phyloP scores from a whole-genome alignment of 2,113 vertebrate species.

The Ancistrus triradiatus region DNA sequence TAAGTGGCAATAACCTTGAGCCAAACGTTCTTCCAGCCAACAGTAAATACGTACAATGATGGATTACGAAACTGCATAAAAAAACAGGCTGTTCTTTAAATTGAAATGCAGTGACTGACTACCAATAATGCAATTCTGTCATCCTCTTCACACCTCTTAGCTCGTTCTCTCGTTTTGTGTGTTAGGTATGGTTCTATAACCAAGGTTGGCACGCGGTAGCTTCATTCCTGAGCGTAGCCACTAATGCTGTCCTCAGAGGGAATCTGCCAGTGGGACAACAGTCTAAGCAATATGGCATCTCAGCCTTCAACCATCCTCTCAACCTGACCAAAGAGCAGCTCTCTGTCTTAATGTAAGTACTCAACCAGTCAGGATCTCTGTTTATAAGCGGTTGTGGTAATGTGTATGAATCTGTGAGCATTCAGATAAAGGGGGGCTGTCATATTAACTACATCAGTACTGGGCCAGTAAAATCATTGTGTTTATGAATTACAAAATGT shows the following conservation, averaged over 20 bases:
- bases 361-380: neutral
- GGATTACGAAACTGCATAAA: too few species aligned
- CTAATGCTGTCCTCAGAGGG: slow-evolving; percentile 88
- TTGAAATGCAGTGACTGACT: too few species aligned
- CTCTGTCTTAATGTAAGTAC: slow-evolving; percentile 83
- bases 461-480: too few species aligned
- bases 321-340: slow-evolving; percentile 96
- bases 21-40: too few species aligned
- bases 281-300: slow-evolving; percentile 80
- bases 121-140: too few species aligned
- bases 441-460: too few species aligned
- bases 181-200: slow-evolving; percentile 97
- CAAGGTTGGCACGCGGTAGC: slow-evolving; percentile 85
- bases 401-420: neutral
- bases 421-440: neutral
- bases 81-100: too few species aligned
- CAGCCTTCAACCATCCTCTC: slow-evolving; percentile 86
- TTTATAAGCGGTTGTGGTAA: neutral
- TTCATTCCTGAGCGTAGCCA: slow-evolving; percentile 89
- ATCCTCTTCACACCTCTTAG: neutral
- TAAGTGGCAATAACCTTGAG: too few species aligned
- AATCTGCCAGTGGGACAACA: slow-evolving; percentile 74
- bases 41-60: too few species aligned
- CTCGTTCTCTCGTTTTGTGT: neutral
- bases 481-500: too few species aligned